Conservation (phyloP, 2,113 vertebrate genomes). For the Dascyllus trimaculatus region DNA sequence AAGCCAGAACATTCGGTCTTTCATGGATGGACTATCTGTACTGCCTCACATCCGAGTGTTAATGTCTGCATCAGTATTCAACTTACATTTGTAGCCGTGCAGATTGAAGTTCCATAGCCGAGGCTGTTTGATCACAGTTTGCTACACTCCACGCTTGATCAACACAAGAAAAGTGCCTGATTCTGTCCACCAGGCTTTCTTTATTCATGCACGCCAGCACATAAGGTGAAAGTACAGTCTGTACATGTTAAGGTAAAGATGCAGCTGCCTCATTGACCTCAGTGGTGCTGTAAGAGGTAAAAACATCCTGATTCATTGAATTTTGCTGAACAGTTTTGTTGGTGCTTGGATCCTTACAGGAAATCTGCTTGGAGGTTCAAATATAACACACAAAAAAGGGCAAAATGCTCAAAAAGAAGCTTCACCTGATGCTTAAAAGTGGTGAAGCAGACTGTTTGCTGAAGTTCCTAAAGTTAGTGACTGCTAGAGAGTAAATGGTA, state of each 20-base stretch:
- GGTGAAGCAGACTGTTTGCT: too few relatives aligned
- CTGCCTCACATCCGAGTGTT: constrained; percentile 1
- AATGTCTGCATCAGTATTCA: constrained; percentile 47
- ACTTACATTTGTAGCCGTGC: not conserved
- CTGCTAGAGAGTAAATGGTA: too few relatives aligned
- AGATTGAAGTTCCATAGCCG: constrained; percentile 6
- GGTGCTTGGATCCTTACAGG: too few relatives aligned
- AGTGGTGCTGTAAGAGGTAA: not conserved
- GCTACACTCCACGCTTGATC: not conserved
- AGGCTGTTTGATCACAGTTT: constrained; percentile 16
- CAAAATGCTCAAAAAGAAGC: too few relatives aligned
- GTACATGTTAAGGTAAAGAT: not conserved
- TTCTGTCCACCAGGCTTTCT: not conserved
- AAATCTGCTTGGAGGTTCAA: too few relatives aligned
- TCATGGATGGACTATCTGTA: not conserved
- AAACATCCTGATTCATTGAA: not conserved
- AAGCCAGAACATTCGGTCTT: constrained; percentile 5
- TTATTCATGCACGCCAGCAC: not conserved
- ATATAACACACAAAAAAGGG: too few relatives aligned
- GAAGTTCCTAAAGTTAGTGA: too few relatives aligned
- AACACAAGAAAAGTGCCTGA: not conserved
- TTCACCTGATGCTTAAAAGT: too few relatives aligned
- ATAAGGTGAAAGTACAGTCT: not conserved
- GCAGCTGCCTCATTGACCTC: not conserved
- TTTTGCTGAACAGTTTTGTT: not conserved